A percentile compares a stretch with the other conserved stretches of the same genome.
Evolutionary conservation across 1,140 invertebrate species (phyloP).

Genomic region (Marisa cornuarietis): DNA sequence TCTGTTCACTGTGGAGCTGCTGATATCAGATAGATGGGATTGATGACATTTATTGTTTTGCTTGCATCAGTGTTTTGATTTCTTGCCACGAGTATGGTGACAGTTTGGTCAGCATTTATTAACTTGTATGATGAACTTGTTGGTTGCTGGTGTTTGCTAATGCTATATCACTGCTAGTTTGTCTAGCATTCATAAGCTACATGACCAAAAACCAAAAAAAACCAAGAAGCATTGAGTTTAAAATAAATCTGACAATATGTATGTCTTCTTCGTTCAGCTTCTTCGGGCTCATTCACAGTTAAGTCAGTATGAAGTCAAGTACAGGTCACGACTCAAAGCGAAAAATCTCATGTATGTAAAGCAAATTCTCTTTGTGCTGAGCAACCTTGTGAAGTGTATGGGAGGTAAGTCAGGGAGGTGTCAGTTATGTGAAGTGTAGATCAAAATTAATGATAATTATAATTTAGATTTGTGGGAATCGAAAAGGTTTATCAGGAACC

Average conservation of each 20-base stretch:
- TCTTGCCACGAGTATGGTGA: neutral
- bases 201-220: too few species aligned
- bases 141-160: too few species aligned
- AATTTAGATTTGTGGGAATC: too few species aligned
- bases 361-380: conserved; percentile 86
- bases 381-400: conserved; percentile 75
- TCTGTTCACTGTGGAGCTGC: neutral
- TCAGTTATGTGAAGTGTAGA: too few species aligned
- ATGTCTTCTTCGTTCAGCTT: conserved; percentile 51
- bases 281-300: conserved; percentile 78
- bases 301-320: conserved; percentile 80
- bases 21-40: neutral
- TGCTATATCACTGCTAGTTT: too few species aligned
- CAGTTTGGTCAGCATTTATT: too few species aligned
- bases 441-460: too few species aligned
- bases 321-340: conserved; percentile 79
- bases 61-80: too few species aligned
- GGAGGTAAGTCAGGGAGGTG: conserved; percentile 62
- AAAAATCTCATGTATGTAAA: conserved; percentile 85
- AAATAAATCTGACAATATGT: neutral
- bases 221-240: neutral
- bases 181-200: too few species aligned
- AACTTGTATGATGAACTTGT: too few species aligned
- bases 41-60: neutral
- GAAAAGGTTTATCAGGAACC: too few species aligned